Conservation (phyloP, 2,888 invertebrate species). For the Bombyx huttoni region DNA sequence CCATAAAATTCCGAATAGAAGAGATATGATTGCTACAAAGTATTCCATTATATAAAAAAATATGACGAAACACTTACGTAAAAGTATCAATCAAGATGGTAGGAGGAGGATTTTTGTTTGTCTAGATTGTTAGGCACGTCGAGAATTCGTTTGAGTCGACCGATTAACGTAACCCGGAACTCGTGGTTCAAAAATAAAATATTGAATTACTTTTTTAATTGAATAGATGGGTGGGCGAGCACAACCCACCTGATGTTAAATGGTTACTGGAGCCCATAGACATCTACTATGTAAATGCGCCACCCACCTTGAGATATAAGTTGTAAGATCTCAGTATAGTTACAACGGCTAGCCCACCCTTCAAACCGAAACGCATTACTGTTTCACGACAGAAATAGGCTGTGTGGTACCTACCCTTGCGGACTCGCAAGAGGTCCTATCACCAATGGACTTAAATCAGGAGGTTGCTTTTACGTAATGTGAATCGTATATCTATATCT, state of each 20-base stretch:
- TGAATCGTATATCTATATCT: not conserved
- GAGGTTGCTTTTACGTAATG: not conserved
- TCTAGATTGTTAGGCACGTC: conserved; percentile 3
- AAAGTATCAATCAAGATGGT: not conserved
- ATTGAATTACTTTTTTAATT: no score
- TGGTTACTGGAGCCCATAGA: no score
- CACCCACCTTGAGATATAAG: no score
- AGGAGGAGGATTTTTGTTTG: not conserved
- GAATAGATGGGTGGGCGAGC: no score
- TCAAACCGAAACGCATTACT: no score
- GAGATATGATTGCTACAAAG: not conserved
- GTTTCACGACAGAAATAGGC: no score
- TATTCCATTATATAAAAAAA: not conserved
- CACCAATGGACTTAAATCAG: not conserved
- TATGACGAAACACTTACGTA: not conserved
- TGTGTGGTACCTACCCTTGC: no score
- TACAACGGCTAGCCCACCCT: no score
- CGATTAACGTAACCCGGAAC: conserved; percentile 18
- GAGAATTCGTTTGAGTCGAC: conserved; percentile 5
- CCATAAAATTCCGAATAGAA: not conserved
- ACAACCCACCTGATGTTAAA: no score
- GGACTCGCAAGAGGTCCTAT: no score
- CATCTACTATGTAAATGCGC: no score
- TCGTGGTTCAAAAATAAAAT: conserved; percentile 7
- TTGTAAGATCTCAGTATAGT: no score